These are phyloP conservation scores for Pelodytes ibericus DNA, from an alignment of 2,797 vertebrate genomes.

Conservation along the genomic window DNA sequence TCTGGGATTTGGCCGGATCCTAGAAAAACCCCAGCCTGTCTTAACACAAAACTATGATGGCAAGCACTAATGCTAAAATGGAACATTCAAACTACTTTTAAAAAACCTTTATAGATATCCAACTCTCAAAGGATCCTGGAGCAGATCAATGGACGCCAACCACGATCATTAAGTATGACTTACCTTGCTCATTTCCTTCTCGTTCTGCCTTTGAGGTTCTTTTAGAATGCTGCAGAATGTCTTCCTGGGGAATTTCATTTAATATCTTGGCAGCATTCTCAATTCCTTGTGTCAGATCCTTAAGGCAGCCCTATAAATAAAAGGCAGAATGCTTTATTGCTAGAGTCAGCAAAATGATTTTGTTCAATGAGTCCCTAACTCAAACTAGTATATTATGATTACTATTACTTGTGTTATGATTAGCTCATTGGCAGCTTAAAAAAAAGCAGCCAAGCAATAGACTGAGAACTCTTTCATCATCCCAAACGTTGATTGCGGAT, in stretches of 20 bases:
- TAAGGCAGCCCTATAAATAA: slow-evolving; percentile 73
- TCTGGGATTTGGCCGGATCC: slow-evolving; percentile 31
- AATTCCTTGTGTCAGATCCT: slow-evolving; percentile 71
- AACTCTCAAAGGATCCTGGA: slow-evolving; percentile 62
- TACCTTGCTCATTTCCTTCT: slow-evolving; percentile 67
- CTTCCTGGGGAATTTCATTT: slow-evolving; percentile 74
- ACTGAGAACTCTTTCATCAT: slow-evolving; percentile 17
- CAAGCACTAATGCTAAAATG: slow-evolving; percentile 55
- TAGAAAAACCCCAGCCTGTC: slow-evolving; percentile 30
- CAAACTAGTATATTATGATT: slow-evolving; percentile 55
- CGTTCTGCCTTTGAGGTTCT: slow-evolving; percentile 65
- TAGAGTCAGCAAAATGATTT: slow-evolving; percentile 65
- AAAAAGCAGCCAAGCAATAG: neutral
- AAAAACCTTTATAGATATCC: slow-evolving; percentile 65
- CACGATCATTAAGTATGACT: slow-evolving; percentile 65
- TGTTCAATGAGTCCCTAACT: slow-evolving; percentile 60
- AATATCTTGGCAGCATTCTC: slow-evolving; percentile 70
- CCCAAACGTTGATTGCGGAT: slow-evolving; percentile 2
- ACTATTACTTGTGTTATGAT: slow-evolving; percentile 53
- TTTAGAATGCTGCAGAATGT: slow-evolving; percentile 62
- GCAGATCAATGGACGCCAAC: slow-evolving; percentile 61
- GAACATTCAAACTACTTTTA: slow-evolving; percentile 61
- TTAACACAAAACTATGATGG: slow-evolving; percentile 20
- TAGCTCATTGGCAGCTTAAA: slow-evolving; percentile 40
- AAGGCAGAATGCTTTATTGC: slow-evolving; percentile 65